These are phyloP conservation scores for Cyprinodon variegatus DNA, from an alignment of 2,113 vertebrate species.

Conservation along the genomic window DNA sequence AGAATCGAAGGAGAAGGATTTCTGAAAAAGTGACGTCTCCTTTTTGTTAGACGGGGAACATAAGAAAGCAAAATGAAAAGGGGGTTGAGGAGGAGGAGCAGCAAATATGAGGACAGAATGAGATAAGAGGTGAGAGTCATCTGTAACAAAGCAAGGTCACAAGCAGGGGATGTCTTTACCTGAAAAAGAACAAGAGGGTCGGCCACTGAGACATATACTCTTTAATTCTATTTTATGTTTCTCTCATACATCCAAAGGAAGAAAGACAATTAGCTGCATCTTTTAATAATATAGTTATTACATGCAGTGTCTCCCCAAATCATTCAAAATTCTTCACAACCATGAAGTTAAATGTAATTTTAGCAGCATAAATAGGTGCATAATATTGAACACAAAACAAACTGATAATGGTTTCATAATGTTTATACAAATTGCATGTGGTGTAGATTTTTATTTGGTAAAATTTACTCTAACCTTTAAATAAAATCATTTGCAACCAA, in stretches of 20 bases:
- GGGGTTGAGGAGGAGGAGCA: constrained; percentile 58
- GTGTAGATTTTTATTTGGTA: not conserved
- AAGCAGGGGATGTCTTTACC: constrained; percentile 69
- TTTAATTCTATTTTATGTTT: constrained; percentile 19
- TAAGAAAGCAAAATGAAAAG: constrained; percentile 36
- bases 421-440: no score
- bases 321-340: not conserved
- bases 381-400: not conserved
- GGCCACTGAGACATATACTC: constrained; percentile 57
- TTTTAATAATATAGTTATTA: constrained; percentile 16
- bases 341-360: not conserved
- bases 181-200: constrained; percentile 65
- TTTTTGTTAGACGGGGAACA: constrained; percentile 67
- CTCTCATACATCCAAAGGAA: constrained; percentile 17
- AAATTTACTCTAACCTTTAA: not conserved
- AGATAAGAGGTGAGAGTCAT: constrained; percentile 75
- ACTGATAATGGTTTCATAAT: not conserved
- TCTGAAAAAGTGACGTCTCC: constrained; percentile 54
- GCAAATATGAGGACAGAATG: constrained; percentile 60
- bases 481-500: no score
- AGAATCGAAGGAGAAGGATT: constrained; percentile 59
- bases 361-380: not conserved
- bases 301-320: not conserved
- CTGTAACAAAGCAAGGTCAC: constrained; percentile 78
- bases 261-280: constrained; percentile 23